Evolutionary conservation across 2,888 invertebrate species (phyloP), one percentile per base, ranked within the genome.

Genomic region (Frankliniella fusca): DNA sequence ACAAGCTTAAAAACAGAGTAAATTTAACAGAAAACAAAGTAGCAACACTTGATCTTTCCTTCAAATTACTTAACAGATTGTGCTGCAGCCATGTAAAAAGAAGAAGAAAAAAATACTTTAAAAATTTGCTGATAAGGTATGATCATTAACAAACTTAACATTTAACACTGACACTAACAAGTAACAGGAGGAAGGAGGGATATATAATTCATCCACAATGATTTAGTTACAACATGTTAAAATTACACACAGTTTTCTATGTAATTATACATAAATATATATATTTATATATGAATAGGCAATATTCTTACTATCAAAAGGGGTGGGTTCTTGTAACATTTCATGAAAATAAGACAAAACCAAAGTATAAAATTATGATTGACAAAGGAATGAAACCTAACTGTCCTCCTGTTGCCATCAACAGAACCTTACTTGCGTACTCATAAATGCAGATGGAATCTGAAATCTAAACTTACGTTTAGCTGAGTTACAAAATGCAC

Each of bases 221-320:
- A 76, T 76, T 76, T 27, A 76, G 70, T 76, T 76, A 76, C 70
- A 76, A 76, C 70, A 76, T 76, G 70, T 76, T 76, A 76, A 76
- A 76, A 76, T 76, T 76, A 76, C 27, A 23, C 12, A 20, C 5
- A 20, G 9, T 27, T 76, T 23, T 76, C 23, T 76, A 76, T 27
- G 70, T 76, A 27, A 27, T 76, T 76, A 76, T 76, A 76, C 27
- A 76, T 76, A 76, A 76, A 76, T 76, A 76, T 76, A 76, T 61
- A 61, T 54, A 54, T 61, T 20, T 76, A 27, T 76, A 76, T 9
- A 76, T 76, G 27, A 76, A 27, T 76, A 76, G 27, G 70, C 70
- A 76, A 76, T 76, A 76, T 27, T 76, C 27, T 76, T 27, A 54
- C 7, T 20, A 27, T 76, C 70, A 76, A 76, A 76, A 12, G 70